Base-by-base conservation (phyloP, 2,888 invertebrate species). In the Amiota mariae region DNA sequence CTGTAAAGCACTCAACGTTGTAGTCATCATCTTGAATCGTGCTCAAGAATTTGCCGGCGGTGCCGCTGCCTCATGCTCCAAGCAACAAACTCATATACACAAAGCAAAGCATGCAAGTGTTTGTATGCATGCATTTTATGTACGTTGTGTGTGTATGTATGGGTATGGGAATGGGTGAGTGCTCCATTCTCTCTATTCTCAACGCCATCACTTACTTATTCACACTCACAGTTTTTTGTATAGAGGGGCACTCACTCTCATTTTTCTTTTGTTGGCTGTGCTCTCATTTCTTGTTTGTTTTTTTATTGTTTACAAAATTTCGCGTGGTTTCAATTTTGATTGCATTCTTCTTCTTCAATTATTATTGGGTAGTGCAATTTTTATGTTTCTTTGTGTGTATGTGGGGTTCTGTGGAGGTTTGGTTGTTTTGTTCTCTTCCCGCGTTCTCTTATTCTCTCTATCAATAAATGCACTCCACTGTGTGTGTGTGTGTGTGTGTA, bases 111-210 rank as follows among this genome's bases (percentile, higher is more conserved):
- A 2, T 2, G 36, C 36, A 36, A 36, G 36, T 36, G 36, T 6
- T 36, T 36, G 36, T 36, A 36, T 36, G 36, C 36, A 36, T 36
- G 36, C 36, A 36, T 36, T 36, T n/a, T n/a, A n/a, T n/a, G n/a
- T 8, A 51, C 54, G 0, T 3, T 51, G 54, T 51, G 54, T 51
- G 54, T 51, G n/a, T 51, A 4, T 51, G 54, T 51, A 6, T 72
- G 59, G 15, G n/a, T 48, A 36, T 61, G 63, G 63, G 68, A 57
- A 70, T 59, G 70, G 76, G 75, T 75, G 79, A 77, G 82, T 81
- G 80, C 82, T 78, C 81, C 82, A 57, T 67, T 49, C 66, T 73
- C 77, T 84, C 84, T 83, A 85, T 83, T 79, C 79, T 79, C 77
- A 59, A 36, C 64, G 57, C 64, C 20, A 24, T 70, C 70, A 24